A percentile compares a stretch with the other conserved stretches of the same genome.
phyloP scores from a whole-genome alignment of 2,888 invertebrate species.

The Byasa hedistus region DNA sequence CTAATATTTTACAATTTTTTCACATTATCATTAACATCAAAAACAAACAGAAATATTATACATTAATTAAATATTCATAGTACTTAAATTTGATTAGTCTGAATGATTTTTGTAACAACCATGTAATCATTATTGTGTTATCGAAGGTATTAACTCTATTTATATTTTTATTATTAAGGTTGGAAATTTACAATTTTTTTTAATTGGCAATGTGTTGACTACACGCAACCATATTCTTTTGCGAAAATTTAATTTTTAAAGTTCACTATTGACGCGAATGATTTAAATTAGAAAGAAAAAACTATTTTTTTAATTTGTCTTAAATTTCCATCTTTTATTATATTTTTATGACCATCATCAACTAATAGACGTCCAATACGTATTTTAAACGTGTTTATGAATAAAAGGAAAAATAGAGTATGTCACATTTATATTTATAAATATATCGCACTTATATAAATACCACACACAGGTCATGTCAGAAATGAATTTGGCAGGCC shows the following conservation, averaged over 20 bases:
- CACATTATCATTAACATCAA: background rate
- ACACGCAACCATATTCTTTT: background rate
- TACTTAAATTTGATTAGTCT: background rate
- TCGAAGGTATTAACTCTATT: background rate
- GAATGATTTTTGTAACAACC: background rate
- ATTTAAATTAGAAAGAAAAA: too few relatives aligned
- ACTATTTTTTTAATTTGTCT: too few relatives aligned
- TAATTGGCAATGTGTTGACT: too few relatives aligned
- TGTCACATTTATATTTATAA: too few relatives aligned
- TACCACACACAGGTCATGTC: too few relatives aligned
- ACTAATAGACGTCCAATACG: too few relatives aligned
- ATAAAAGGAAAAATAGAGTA: too few relatives aligned
- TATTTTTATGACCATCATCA: background rate
- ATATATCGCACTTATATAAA: too few relatives aligned
- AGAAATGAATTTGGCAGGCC: too few relatives aligned
- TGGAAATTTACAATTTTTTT: background rate
- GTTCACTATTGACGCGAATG: background rate
- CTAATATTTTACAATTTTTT: constrained; percentile 4
- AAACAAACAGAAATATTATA: background rate
- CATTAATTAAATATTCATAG: background rate
- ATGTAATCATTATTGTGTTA: background rate
- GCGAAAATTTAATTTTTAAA: background rate
- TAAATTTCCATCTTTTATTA: too few relatives aligned
- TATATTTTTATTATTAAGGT: background rate
- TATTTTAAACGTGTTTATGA: too few relatives aligned